Evolutionary conservation across 2,113 vertebrate genomes (phyloP).

Genomic region (Toxostoma redivivum): DNA sequence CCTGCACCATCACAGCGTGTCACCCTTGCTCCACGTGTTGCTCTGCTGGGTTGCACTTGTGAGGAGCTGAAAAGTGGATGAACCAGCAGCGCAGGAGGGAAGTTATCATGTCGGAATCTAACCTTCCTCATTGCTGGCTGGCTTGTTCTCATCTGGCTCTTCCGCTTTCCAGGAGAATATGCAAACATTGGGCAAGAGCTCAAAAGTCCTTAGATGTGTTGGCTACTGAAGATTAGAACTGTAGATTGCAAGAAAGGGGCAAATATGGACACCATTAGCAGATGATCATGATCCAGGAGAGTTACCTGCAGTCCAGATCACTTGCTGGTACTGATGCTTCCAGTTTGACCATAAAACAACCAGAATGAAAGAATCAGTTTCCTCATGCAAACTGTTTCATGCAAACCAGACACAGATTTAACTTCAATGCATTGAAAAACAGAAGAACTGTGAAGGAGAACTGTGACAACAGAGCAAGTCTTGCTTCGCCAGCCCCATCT

Average conservation of each 20-base stretch:
- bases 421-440: neutral
- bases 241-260: neutral
- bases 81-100: fast-evolving
- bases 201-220: neutral
- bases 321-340: neutral
- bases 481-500: neutral
- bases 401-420: neutral
- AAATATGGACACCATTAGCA: fast-evolving
- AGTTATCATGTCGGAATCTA: neutral
- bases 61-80: neutral
- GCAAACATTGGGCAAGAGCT: neutral
- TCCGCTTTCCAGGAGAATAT: neutral
- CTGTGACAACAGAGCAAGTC: neutral
- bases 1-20: neutral
- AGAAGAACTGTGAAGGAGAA: neutral
- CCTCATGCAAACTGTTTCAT: neutral
- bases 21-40: neutral
- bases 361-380: neutral
- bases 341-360: no score
- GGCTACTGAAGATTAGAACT: no score
- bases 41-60: neutral
- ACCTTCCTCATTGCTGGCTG: neutral
- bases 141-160: fast-evolving
- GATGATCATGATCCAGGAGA: fast-evolving
- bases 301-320: neutral